Base-by-base conservation (phyloP, 2,113 vertebrate species). In the Atrichornis clamosus region DNA sequence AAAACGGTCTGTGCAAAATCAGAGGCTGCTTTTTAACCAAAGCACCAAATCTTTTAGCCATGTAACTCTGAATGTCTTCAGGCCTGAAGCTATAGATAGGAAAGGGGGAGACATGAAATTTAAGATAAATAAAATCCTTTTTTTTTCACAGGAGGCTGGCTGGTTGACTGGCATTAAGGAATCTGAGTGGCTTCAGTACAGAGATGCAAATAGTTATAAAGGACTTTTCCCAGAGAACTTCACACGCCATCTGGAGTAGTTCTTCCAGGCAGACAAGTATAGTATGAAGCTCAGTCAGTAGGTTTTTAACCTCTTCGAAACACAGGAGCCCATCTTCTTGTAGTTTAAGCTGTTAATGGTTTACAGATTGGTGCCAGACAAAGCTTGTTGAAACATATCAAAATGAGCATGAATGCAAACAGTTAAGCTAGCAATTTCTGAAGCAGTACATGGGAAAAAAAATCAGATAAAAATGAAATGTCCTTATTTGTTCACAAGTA, bases 221-320 rank as follows among this genome's bases (percentile, higher is more conserved):
- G 99, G 99, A 98, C 98, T 99, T 83, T 99, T 99, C 95, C 99
- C 99, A 83, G 99, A 99, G 93, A 99, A 99, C 97, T 99, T 99
- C 82, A 99, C 98, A 11, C 98, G 98, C 60, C 98, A 78, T 81
- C 87, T 99, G 96, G 98, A 99, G 49, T 99, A 98, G 98, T 52
- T 80, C 42, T 49, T 44, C 15, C 72, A 49, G 53, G 89, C 73
- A 68, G 76, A 35, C 2, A 12, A 58, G 44, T 15, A 49, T 59
- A 84, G 39, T 93, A 78, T 23, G 56, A 97, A 94, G 90, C 88
- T 95, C 79, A 59, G 58, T 75, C 49, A 93, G 74, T 92, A 95
- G 95, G 74, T 96, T 98, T 96, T 95, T 85, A 97, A 95, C 92
- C 88, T 97, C 93, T 73, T 74, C 68, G 94, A 93, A 97, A 98